Evolutionary conservation across 1,140 invertebrate genomes (phyloP).

Genomic region (Ostrea denselamellosa): DNA sequence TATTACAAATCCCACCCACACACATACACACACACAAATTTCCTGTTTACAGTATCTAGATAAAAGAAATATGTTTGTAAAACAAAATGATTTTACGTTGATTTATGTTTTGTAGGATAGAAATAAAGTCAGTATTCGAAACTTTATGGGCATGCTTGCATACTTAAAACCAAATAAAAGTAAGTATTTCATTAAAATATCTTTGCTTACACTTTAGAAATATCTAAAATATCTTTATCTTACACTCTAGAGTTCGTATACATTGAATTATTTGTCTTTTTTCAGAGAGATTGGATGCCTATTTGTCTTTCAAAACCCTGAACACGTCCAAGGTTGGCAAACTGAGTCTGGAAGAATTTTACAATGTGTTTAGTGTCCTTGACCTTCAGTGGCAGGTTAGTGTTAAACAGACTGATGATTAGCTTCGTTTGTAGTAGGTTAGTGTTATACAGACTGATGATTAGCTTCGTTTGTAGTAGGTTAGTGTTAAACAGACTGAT

Average conservation of each 20-base stretch:
- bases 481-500: slow-evolving; percentile 47
- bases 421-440: slow-evolving; percentile 80
- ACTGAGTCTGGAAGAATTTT: slow-evolving; percentile 87
- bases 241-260: not conserved
- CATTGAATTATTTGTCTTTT: slow-evolving; percentile 41
- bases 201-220: no score
- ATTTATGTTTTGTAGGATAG: slow-evolving; percentile 57
- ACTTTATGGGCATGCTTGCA: slow-evolving; percentile 90
- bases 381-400: slow-evolving; percentile 86
- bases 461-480: slow-evolving; percentile 79
- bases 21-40: no score
- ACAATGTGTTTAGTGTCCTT: slow-evolving; percentile 87
- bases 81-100: no score
- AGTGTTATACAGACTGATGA: not conserved
- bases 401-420: not conserved
- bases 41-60: no score
- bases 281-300: slow-evolving; percentile 86
- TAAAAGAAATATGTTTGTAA: no score
- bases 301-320: slow-evolving; percentile 90
- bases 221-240: no score
- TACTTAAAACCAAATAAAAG: slow-evolving; percentile 85
- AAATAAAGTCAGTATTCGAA: slow-evolving; percentile 81
- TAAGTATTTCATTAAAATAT: slow-evolving; percentile 34
- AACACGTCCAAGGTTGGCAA: slow-evolving; percentile 85
- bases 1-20: no score